Base-by-base conservation (phyloP, 2,113 vertebrate genomes). In the Takifugu flavidus region DNA sequence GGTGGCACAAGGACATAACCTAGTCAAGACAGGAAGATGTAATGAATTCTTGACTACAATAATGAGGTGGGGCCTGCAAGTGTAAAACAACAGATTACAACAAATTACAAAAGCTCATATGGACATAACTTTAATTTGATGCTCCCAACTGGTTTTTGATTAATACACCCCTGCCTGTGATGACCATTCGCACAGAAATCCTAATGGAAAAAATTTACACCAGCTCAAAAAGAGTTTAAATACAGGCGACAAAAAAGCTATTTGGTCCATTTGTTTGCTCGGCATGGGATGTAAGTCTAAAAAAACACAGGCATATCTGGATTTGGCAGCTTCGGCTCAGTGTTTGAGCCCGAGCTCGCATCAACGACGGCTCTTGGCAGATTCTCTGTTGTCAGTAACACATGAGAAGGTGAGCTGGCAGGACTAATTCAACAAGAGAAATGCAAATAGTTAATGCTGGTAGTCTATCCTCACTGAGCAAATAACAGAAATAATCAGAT, bases 41-140 rank as follows among this genome's bases (percentile, higher is more conserved):
- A 71, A 83, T 76, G 62, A 83, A 77, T 82, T 86, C 65, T 63
- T 77, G 20, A 74, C 56, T 63, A 63, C 64, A 74, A 75, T 79
- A 83, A 87, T 77, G 75, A 78, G 70, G 62, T 62, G 68, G 82
- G 79, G 74, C 65, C 62, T 77, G 69, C 72, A 83, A 82, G 79
- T 79, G 70, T 80, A 78, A 86, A 59, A 67, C 50, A 55, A 56
- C 3, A 53, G 75, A 69, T 70, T 67, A 57, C 52, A 47, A 58
- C 60, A 12, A 49, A 49, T 59, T 50, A 58, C 60, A 12, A 49
- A 49, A 59, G 28, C 56, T 50, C 60, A 70, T 65, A 76, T 27
- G 53, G 67, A 49, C 45, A 74, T 45, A 27, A 47, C 39, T 67
- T 25, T 44, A 54, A 57, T 67, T 47, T 62, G 25, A 69, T 3